Base-by-base conservation (phyloP, 2,888 invertebrate genomes). In the Octonoba sinensis region DNA sequence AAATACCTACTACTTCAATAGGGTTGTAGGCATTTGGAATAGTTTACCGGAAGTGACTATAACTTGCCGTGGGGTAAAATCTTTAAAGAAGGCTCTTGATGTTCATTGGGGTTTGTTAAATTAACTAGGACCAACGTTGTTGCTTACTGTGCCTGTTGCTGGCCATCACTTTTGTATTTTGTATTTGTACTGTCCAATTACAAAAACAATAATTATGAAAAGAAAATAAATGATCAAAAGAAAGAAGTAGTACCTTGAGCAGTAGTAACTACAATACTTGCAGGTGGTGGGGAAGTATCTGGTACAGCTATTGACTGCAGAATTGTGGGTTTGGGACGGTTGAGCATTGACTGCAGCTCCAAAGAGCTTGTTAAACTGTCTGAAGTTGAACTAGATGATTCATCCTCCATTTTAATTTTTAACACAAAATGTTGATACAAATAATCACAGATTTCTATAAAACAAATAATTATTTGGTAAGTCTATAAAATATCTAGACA, bases 371-470 rank as follows among this genome's bases (percentile, higher is more conserved):
- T 18, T 24, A 66, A 22, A 60, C 20, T 49, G 16, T 82, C 75
- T 20, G 62, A 27, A 16, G 70, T 54, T 22, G 64, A 20, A 56
- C 46, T 18, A 1, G 57, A 18, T 54, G 8, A 57, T 64, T 84
- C 84, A 49, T 74, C 79, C 72, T 86, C 86, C 46, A 87, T 83
- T 20, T 86, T 85, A 18, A 87, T 85, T 85, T 86, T 87, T 62
- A 86, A 85, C 36, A 87, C 84, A 82, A 87, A 87, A 74, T 86
- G 85, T 11, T 85, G 84, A 69, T 87, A 86, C 74, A 88, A 85
- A 71, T 85, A 86, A 60, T 87, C 86, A 66, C 88, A 86, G 57
- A 87, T 85, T 49, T 87, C 88, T 88, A 86, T 20, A 86, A 85
- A 27, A 59, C 20, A 69, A 60, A 79, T 11, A 20, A 12, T 65